These are phyloP conservation scores for Sphenopsis melanotis DNA, from an alignment of 2,797 vertebrate species.

Conservation along the genomic window DNA sequence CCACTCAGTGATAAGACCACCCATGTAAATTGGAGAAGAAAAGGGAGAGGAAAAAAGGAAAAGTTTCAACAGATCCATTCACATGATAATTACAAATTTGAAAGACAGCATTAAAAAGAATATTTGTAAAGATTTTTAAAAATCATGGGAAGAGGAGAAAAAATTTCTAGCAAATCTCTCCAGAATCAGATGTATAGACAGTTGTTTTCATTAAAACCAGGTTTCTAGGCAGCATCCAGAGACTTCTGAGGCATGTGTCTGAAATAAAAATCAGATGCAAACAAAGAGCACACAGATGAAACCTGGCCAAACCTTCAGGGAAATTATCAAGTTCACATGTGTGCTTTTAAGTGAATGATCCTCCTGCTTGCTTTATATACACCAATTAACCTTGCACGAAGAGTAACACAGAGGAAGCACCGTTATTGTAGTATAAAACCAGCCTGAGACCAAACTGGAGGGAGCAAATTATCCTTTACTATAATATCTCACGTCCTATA, in stretches of 20 bases:
- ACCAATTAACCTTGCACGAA: neutral
- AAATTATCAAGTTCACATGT: neutral
- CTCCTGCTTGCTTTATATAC: neutral
- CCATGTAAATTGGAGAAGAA: neutral
- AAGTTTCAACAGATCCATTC: neutral
- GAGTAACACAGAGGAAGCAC: neutral
- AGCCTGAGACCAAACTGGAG: neutral
- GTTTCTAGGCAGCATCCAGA: neutral
- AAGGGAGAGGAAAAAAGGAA: neutral
- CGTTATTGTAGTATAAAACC: neutral
- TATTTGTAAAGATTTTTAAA: neutral
- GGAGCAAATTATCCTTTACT: neutral
- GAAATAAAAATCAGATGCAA: neutral
- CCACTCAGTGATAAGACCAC: accelerated
- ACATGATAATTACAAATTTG: neutral
- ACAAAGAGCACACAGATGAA: neutral
- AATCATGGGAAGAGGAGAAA: neutral
- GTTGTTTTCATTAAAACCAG: neutral
- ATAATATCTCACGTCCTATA: neutral
- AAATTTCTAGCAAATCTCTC: neutral
- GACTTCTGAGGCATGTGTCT: neutral
- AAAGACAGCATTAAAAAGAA: neutral
- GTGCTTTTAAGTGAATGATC: neutral
- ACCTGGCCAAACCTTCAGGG: neutral
- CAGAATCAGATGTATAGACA: neutral